These are phyloP conservation scores for Melitaea cinxia DNA, from an alignment of 1,140 invertebrate species.

Conservation along the genomic window DNA sequence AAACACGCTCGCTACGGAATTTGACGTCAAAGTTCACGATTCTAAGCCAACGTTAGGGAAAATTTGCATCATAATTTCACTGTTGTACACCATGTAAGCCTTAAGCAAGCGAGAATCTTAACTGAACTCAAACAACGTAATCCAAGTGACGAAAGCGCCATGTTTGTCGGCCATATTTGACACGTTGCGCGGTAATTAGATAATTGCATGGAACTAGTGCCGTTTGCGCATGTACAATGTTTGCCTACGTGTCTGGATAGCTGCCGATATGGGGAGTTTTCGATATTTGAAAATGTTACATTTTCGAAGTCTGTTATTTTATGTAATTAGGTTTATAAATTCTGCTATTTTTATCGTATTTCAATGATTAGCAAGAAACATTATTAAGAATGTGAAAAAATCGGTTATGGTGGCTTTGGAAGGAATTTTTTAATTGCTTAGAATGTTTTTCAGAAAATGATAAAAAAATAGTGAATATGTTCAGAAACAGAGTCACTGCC, in stretches of 20 bases:
- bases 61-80: conserved; percentile 38
- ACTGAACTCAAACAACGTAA: conserved; percentile 60
- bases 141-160: conserved; percentile 51
- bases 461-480: no score
- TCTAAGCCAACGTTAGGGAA: conserved; percentile 1
- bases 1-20: conserved; percentile 3
- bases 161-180: conserved; percentile 37
- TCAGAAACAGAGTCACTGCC: no score
- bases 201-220: conserved; percentile 63
- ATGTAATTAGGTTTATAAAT: no score
- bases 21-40: conserved; percentile 25
- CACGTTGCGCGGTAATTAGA: conserved; percentile 59
- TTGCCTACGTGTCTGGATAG: conserved; percentile 37
- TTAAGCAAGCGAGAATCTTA: conserved; percentile 26
- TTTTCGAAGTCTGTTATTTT: background rate
- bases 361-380: no score
- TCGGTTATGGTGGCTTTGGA: no score
- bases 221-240: conserved; percentile 52
- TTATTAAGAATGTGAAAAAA: no score
- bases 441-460: no score
- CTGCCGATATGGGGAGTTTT: conserved; percentile 2
- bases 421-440: no score
- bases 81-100: conserved; percentile 18
- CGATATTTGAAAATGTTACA: background rate
- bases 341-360: no score